Percentiles rank a stretch among this genome's conserved stretches.
Evolutionary conservation across 2,888 invertebrate species (phyloP).

Genomic region (Chrysopilus asiliformis): DNA sequence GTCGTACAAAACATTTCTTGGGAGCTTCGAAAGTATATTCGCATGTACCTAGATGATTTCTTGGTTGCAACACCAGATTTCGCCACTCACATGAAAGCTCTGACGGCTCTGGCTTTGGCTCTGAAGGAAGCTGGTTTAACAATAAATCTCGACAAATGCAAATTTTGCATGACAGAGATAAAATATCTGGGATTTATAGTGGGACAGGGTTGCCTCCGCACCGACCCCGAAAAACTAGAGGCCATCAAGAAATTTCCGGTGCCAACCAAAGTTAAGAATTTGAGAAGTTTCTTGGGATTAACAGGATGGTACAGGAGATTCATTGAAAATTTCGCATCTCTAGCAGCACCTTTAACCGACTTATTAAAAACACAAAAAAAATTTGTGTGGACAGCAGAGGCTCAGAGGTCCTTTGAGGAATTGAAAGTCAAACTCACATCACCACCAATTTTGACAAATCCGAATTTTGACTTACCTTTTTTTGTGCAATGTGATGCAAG

Average conservation of each 20-base stretch:
- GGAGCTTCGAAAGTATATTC: too few species aligned
- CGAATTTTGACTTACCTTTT: conserved; percentile 4
- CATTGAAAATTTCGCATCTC: conserved; percentile 2
- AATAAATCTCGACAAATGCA: too few species aligned
- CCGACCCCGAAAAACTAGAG: conserved; percentile 5
- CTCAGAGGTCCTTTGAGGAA: conserved; percentile 1
- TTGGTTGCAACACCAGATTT: too few species aligned
- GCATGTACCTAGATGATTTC: too few species aligned
- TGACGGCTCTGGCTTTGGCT: too few species aligned
- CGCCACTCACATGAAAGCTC: too few species aligned
- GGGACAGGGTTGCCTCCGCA: conserved; percentile 1
- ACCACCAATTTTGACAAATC: conserved; percentile 3
- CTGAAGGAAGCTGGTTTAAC: too few species aligned
- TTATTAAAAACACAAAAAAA: background rate
- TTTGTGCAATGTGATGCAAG: conserved; percentile 5
- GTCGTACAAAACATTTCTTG: too few species aligned
- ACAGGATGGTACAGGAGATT: conserved; percentile 8
- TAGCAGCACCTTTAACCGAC: background rate
- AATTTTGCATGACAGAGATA: too few species aligned
- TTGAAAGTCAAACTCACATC: conserved; percentile 1
- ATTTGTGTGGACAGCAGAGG: conserved; percentile 3
- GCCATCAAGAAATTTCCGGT: background rate
- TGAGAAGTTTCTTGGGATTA: conserved; percentile 6
- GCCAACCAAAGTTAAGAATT: conserved; percentile 1
- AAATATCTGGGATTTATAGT: too few species aligned